A percentile compares a stretch with the other conserved stretches of the same genome.
phyloP scores from a whole-genome alignment of 2,797 vertebrate species.

The Darevskia nairensis region DNA sequence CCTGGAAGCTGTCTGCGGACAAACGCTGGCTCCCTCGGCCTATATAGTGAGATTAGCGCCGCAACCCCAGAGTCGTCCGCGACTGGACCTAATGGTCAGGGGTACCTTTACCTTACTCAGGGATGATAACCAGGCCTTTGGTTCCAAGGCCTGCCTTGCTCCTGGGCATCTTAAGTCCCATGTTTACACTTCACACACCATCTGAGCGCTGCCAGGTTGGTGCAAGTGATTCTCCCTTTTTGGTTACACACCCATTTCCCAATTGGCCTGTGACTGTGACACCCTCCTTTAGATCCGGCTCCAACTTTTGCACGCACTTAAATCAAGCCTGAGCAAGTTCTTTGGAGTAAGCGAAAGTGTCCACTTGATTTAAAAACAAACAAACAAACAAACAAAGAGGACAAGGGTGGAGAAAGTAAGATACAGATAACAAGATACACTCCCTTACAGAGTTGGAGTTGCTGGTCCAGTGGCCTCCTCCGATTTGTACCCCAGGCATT shows the following conservation, averaged over 20 bases:
- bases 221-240: neutral
- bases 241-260: slow-evolving; percentile 6
- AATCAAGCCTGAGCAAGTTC: slow-evolving; percentile 5
- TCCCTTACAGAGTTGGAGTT: slow-evolving; percentile 7
- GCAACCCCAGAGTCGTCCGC: too few species aligned
- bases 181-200: neutral
- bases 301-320: neutral
- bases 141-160: neutral
- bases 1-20: too few species aligned
- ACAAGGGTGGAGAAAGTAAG: slow-evolving; percentile 36
- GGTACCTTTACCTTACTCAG: neutral
- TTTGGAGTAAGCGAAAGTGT: slow-evolving; percentile 21
- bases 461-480: neutral
- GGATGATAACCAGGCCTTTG: neutral
- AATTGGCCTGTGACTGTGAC: neutral
- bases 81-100: too few species aligned
- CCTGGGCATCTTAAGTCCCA: neutral
- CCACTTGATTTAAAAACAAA: slow-evolving; percentile 16
- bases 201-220: neutral
- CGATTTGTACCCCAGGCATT: slow-evolving; percentile 37
- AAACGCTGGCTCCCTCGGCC: too few species aligned
- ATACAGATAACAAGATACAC: slow-evolving; percentile 1
- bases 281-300: neutral
- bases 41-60: too few species aligned
- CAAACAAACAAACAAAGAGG: too few species aligned